Percentiles rank a stretch among this genome's conserved stretches.
phyloP scores from a whole-genome alignment of 2,888 invertebrate genomes.

The Dermolepida albohirtum region DNA sequence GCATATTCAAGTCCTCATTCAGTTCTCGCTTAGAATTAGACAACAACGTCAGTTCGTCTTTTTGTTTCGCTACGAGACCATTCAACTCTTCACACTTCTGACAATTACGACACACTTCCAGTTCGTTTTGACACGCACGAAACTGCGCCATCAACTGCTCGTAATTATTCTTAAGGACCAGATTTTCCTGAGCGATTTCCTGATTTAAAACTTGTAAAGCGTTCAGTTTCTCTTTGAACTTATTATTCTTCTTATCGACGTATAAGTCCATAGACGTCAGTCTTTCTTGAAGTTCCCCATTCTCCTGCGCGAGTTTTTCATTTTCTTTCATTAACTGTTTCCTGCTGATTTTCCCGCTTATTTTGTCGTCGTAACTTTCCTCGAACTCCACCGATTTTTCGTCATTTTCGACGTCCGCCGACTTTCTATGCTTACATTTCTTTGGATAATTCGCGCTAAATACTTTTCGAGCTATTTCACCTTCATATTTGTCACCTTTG shows the following conservation, averaged over 20 bases:
- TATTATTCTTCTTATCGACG: slow-evolving; percentile 72
- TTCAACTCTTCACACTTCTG: slow-evolving; percentile 65
- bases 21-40: slow-evolving; percentile 71
- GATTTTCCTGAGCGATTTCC: slow-evolving; percentile 73
- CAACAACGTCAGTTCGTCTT: slow-evolving; percentile 67
- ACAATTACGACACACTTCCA: slow-evolving; percentile 66
- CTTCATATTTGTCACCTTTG: slow-evolving; percentile 28
- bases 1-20: slow-evolving; percentile 76
- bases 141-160: slow-evolving; percentile 67
- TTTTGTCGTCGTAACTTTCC: slow-evolving; percentile 31
- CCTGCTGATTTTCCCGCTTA: slow-evolving; percentile 51
- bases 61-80: slow-evolving; percentile 67
- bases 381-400: slow-evolving; percentile 5
- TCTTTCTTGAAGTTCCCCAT: slow-evolving; percentile 67
- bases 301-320: slow-evolving; percentile 67
- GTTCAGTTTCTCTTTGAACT: slow-evolving; percentile 73
- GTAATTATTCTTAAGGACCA: slow-evolving; percentile 68
- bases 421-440: slow-evolving; percentile 28
- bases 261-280: slow-evolving; percentile 65
- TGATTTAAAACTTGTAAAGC: slow-evolving; percentile 72
- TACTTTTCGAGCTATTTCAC: slow-evolving; percentile 39
- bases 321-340: slow-evolving; percentile 67
- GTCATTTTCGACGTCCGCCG: neutral
- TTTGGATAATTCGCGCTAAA: slow-evolving; percentile 41
- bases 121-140: slow-evolving; percentile 68